These are phyloP conservation scores for Hylaea fasciaria DNA, from an alignment of 2,888 invertebrate species.

Conservation along the genomic window DNA sequence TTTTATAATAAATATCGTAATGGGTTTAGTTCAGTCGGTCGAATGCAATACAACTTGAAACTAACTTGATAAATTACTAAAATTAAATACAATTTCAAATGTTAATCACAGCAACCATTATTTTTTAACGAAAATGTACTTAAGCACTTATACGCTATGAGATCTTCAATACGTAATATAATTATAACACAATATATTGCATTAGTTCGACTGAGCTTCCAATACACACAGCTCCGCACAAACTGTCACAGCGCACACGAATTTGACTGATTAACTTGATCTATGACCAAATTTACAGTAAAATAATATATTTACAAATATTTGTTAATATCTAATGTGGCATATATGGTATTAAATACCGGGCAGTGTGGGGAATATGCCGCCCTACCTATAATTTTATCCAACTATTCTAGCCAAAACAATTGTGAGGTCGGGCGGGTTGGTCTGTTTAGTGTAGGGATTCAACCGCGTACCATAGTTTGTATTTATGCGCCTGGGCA, in stretches of 20 bases:
- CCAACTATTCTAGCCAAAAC: conserved; percentile 27
- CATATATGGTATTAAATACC: conserved; percentile 43
- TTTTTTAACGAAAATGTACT: conserved; percentile 27
- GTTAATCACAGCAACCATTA: conserved; percentile 38
- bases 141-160: conserved; percentile 25
- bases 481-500: background rate
- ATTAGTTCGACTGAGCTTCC: conserved; percentile 34
- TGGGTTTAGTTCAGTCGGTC: conserved; percentile 40
- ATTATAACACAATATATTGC: conserved; percentile 30
- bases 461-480: background rate
- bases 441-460: conserved; percentile 11
- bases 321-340: conserved; percentile 39
- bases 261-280: conserved; percentile 40
- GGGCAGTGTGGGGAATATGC: conserved; percentile 40
- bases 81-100: conserved; percentile 32
- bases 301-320: conserved; percentile 41
- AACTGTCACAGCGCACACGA: conserved; percentile 38
- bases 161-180: conserved; percentile 20
- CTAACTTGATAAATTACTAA: conserved; percentile 26
- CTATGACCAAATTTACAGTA: conserved; percentile 41
- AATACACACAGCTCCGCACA: conserved; percentile 18
- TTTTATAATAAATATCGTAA: conserved; percentile 33
- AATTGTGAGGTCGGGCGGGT: conserved; percentile 29
- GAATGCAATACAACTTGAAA: conserved; percentile 35
- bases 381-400: conserved; percentile 29